Conservation (phyloP, 2,888 invertebrate genomes). For the Podabrus alpinus region DNA sequence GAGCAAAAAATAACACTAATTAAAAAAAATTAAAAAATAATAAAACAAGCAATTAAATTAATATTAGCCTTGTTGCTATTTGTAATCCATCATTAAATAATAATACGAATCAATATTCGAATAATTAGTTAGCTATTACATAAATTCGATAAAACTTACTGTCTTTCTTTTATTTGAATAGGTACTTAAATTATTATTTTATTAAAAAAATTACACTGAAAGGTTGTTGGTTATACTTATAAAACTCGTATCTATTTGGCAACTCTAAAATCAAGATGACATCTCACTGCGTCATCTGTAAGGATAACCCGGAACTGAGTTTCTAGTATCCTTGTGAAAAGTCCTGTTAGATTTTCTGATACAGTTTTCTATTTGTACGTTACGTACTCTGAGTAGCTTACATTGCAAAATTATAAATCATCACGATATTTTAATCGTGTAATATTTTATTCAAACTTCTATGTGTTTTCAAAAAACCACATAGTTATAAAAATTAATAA, state of each 20-base stretch:
- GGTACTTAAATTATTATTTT: not conserved
- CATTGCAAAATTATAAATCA: not conserved
- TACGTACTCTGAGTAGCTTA: not conserved
- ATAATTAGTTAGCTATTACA: not conserved
- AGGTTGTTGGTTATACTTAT: not conserved
- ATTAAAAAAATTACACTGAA: not conserved
- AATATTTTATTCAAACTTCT: no score
- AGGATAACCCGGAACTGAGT: constrained; percentile 9
- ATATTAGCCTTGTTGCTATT: no score
- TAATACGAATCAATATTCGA: not conserved
- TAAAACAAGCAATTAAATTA: no score
- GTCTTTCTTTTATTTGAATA: not conserved
- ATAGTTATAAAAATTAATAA: no score
- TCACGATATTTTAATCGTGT: not conserved
- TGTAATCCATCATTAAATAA: not conserved
- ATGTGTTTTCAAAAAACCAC: no score
- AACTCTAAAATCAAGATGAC: constrained; percentile 12
- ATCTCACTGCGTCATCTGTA: constrained; percentile 26
- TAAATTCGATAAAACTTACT: not conserved
- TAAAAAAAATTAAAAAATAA: not conserved
- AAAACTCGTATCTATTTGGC: not conserved
- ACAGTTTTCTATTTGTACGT: not conserved
- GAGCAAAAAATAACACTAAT: not conserved
- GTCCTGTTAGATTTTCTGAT: not conserved
- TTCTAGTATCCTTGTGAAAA: not conserved